A percentile compares a stretch with the other conserved stretches of the same genome.
These are phyloP conservation scores for Anguilla anguilla DNA, from an alignment of 2,797 vertebrate species.

Conservation along the genomic window DNA sequence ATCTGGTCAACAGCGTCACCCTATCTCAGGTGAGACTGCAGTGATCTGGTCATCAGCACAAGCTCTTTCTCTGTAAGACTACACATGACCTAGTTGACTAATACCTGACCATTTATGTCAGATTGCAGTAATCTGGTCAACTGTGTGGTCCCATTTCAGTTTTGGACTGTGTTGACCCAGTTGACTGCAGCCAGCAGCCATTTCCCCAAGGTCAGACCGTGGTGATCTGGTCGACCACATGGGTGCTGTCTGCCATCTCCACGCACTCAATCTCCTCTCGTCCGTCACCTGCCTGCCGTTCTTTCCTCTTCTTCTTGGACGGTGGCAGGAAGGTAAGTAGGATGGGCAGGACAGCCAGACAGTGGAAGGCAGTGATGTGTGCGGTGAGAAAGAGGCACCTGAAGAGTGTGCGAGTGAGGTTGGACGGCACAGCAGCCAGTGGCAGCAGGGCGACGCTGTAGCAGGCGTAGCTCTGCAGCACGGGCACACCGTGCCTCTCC, in stretches of 20 bases:
- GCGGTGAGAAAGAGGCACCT: slow-evolving; percentile 97
- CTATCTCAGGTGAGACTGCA: not conserved
- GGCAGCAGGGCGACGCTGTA: slow-evolving; percentile 92
- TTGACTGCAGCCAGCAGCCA: slow-evolving; percentile 44
- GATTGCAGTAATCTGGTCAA: not conserved
- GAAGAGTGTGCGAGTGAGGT: slow-evolving; percentile 96
- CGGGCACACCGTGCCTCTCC: slow-evolving; percentile 94
- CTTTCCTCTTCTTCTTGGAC: slow-evolving; percentile 86
- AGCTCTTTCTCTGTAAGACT: not conserved
- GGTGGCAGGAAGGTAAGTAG: slow-evolving; percentile 97
- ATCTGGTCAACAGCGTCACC: not conserved
- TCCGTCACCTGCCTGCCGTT: slow-evolving; percentile 80
- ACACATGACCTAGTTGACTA: not conserved
- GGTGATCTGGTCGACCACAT: slow-evolving; percentile 98
- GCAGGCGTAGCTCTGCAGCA: slow-evolving; percentile 95
- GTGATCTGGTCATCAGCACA: not conserved
- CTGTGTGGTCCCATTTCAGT: slow-evolving; percentile 18
- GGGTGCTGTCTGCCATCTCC: slow-evolving; percentile 96
- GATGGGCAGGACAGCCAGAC: slow-evolving; percentile 96
- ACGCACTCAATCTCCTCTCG: slow-evolving; percentile 95
- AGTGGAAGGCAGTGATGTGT: slow-evolving; percentile 96
- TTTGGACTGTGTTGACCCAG: slow-evolving; percentile 54
- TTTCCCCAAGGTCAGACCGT: slow-evolving; percentile 79
- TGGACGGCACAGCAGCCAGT: slow-evolving; percentile 91
- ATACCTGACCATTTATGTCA: not conserved